A percentile compares a stretch with the other conserved stretches of the same genome.
Conservation (phyloP, 1,140 invertebrate species). For the Ceratina australensis region DNA sequence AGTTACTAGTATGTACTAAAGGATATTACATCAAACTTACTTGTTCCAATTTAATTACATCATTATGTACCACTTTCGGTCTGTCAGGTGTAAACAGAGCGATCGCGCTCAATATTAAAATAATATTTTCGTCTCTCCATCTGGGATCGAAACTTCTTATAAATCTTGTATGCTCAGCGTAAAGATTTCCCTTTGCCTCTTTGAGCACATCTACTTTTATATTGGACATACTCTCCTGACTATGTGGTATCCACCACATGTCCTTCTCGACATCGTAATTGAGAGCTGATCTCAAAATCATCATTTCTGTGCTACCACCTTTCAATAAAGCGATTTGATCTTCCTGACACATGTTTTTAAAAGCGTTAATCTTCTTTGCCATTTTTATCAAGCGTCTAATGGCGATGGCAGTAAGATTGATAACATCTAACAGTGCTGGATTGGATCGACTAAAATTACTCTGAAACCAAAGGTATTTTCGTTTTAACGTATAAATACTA, state of each 20-base stretch:
- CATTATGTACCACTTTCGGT: conserved; percentile 88
- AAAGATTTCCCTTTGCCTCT: conserved; percentile 91
- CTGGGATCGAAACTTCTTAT: conserved; percentile 88
- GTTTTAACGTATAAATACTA: neutral
- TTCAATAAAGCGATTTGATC: conserved; percentile 95
- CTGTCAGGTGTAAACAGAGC: conserved; percentile 92
- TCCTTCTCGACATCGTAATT: conserved; percentile 92
- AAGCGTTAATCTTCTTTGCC: conserved; percentile 93
- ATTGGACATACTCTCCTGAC: conserved; percentile 84
- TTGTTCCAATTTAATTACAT: conserved; percentile 93
- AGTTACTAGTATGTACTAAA: neutral
- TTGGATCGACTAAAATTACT: conserved; percentile 82
- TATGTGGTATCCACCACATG: conserved; percentile 92
- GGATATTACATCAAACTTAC: conserved; percentile 73
- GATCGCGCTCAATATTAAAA: conserved; percentile 94
- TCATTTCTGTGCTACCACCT: conserved; percentile 93
- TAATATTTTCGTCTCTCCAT: conserved; percentile 93
- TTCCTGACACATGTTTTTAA: conserved; percentile 94
- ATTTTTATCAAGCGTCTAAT: conserved; percentile 94
- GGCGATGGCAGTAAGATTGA: conserved; percentile 94
- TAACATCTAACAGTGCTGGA: conserved; percentile 89
- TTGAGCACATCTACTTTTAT: conserved; percentile 93
- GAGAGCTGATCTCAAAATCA: conserved; percentile 93
- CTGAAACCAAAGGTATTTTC: conserved; percentile 33
- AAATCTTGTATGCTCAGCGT: conserved; percentile 90